Base-by-base conservation (phyloP, 2,113 vertebrate genomes). In the Craseonycteris thonglongyai region DNA sequence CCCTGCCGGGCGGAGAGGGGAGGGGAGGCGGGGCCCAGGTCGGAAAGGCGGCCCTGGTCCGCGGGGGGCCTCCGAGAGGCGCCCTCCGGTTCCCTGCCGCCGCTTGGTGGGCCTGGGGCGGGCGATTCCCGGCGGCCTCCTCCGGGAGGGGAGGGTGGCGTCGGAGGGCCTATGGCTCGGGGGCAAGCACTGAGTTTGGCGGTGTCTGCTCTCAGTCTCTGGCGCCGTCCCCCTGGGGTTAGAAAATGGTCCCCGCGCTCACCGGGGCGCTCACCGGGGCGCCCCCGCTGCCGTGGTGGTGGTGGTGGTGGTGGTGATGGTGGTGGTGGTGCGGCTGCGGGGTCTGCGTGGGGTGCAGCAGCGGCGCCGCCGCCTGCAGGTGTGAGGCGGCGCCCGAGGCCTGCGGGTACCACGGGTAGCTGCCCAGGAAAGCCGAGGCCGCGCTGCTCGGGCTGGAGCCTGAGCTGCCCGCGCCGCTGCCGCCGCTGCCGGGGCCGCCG, bases 391-490 rank as follows among this genome's bases (percentile, higher is more conserved):
- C 98, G 97, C 98, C 98, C 82, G 99, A 98, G 45, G 98, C 98
- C 81, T 99, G 99, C 91, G 99, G 99, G 94, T 99, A 99, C 99
- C 99, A 99, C 54, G 99, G 99, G 96, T 99, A 99, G 98, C 98
- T 99, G 38, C 99, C 98, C 97, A 99, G 97, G 97, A 99, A 99
- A 11, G 99, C 98, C 6, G 99, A 99, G 96, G 97, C 98, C 96
- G 98, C 98, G 97, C 98, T 98, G 97, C 98, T 98, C 83, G 99
- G 98, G 96, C 98, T 98, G 81, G 99, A 98, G 96, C 98, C 98
- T 0, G 97, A 97, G 92, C 95, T 98, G 82, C 96, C 98, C 71
- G 92, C 98, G 96, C 97, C 99, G 98, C 98, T 97, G 97, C 98
- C 98, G 4, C 94, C 96, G 59, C 98, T 97, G 72, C 97, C 97